phyloP scores from a whole-genome alignment of 2,113 vertebrate species.

The Willisornis vidua region DNA sequence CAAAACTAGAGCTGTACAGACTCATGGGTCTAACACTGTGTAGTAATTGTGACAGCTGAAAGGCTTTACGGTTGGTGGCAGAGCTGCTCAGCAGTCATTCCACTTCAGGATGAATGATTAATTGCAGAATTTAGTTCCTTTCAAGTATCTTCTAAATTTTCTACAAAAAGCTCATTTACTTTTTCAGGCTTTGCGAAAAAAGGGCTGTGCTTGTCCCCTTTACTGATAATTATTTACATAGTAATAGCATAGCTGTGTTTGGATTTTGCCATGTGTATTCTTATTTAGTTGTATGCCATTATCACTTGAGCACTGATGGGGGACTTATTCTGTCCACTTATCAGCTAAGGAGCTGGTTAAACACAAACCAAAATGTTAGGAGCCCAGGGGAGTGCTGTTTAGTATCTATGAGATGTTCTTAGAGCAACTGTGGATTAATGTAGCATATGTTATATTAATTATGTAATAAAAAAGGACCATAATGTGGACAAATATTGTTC shows the following conservation, averaged over 20 bases:
- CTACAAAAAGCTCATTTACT: not conserved
- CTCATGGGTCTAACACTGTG: not conserved
- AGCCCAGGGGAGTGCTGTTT: not conserved
- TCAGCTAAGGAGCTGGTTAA: not conserved
- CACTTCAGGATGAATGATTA: not conserved
- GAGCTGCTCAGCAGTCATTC: not conserved
- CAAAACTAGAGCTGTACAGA: not conserved
- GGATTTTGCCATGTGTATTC: not conserved
- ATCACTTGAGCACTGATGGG: not conserved
- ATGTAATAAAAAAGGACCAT: not conserved
- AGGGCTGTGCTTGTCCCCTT: not conserved
- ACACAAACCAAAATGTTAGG: not conserved
- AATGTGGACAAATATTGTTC: not conserved
- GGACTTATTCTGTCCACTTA: not conserved
- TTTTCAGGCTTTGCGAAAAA: not conserved
- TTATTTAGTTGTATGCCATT: not conserved
- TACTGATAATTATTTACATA: not conserved
- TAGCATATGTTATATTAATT: conserved; percentile 16
- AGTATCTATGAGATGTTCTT: not conserved
- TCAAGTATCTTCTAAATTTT: conserved; percentile 16
- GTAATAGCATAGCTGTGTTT: not conserved
- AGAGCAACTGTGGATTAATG: not conserved
- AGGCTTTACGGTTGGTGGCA: not conserved
- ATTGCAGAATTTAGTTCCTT: conserved; percentile 17
- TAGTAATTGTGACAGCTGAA: not conserved